These are phyloP conservation scores for Formica selysi DNA, from an alignment of 1,140 invertebrate species.

Conservation along the genomic window DNA sequence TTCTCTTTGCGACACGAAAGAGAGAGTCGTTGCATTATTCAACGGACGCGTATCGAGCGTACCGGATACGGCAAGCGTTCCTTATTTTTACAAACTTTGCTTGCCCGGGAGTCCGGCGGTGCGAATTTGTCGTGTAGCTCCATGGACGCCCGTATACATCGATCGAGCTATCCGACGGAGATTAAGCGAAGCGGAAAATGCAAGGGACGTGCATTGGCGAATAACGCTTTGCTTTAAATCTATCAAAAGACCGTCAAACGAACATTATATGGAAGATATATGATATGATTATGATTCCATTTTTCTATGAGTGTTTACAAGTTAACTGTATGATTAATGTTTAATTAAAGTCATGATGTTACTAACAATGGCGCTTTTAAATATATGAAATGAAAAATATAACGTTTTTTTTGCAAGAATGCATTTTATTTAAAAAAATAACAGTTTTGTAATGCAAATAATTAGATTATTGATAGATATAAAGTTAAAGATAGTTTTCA, in stretches of 20 bases:
- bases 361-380: background rate
- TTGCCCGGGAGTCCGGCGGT: background rate
- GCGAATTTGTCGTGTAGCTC: slow-evolving; percentile 56
- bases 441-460: background rate
- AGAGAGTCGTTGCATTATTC: slow-evolving; percentile 70
- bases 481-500: background rate
- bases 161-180: slow-evolving; percentile 10
- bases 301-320: background rate
- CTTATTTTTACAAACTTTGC: slow-evolving; percentile 65
- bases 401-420: background rate
- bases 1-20: slow-evolving; percentile 21
- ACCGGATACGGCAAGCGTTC: slow-evolving; percentile 53
- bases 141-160: slow-evolving; percentile 23
- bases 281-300: slow-evolving; percentile 30
- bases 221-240: slow-evolving; percentile 30
- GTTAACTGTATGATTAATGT: background rate
- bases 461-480: background rate
- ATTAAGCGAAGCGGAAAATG: slow-evolving; percentile 52
- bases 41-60: slow-evolving; percentile 42
- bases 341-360: slow-evolving; percentile 1
- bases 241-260: background rate
- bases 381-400: background rate
- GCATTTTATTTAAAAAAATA: background rate
- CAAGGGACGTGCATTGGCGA: slow-evolving; percentile 42
- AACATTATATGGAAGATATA: background rate